phyloP scores from a whole-genome alignment of 1,140 invertebrate genomes.

The Ditylenchus dipsaci region DNA sequence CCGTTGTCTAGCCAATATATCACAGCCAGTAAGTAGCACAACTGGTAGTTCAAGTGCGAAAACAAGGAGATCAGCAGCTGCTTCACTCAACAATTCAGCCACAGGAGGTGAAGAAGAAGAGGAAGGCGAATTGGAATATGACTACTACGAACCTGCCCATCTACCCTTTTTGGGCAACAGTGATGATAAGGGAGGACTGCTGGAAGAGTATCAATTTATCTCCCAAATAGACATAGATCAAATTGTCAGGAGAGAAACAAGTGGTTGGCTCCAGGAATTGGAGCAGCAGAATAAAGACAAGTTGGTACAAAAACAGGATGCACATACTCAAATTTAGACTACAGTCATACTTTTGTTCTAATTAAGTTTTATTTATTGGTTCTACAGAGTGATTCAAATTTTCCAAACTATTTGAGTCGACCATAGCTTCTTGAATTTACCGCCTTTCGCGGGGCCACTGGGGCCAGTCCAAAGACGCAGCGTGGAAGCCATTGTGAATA shows the following conservation, averaged over 20 bases:
- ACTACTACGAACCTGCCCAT: constrained; percentile 3
- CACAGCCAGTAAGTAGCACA: too few relatives aligned
- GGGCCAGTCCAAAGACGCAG: too few relatives aligned
- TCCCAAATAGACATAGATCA: constrained; percentile 7
- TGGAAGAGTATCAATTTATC: background rate
- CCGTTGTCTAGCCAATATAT: background rate
- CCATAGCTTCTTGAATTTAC: too few relatives aligned
- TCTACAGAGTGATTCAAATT: too few relatives aligned
- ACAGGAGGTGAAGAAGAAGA: constrained; percentile 4
- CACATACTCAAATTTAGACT: constrained; percentile 1
- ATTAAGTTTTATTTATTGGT: too few relatives aligned
- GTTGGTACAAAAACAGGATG: background rate
- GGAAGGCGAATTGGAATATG: constrained; percentile 4
- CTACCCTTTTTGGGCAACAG: background rate
- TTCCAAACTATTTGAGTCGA: too few relatives aligned
- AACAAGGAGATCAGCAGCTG: background rate
- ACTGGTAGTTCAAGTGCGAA: background rate
- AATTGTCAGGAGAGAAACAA: constrained; percentile 1
- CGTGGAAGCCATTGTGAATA: too few relatives aligned
- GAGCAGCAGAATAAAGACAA: background rate
- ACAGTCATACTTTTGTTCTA: too few relatives aligned
- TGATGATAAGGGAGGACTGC: background rate
- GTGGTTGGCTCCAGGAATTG: background rate
- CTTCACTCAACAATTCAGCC: background rate
- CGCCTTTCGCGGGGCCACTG: too few relatives aligned